phyloP scores from a whole-genome alignment of 1,140 invertebrate genomes.

The Atta colombica region DNA sequence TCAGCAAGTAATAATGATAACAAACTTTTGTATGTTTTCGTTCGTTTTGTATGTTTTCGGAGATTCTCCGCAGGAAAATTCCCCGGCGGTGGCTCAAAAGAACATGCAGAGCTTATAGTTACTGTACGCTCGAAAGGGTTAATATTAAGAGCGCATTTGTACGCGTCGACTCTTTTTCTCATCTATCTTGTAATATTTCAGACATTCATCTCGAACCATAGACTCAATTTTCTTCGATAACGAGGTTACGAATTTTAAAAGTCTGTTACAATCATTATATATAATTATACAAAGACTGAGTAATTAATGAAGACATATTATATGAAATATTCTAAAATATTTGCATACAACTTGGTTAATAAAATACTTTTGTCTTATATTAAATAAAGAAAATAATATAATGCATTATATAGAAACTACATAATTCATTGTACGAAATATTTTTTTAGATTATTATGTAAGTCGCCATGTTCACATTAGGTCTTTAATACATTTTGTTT shows the following conservation, averaged over 20 bases:
- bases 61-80: conserved; percentile 24
- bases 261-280: not conserved
- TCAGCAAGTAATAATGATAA: conserved; percentile 15
- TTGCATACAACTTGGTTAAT: not conserved
- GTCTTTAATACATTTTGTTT: conserved; percentile 22
- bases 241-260: conserved; percentile 51
- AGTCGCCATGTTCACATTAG: conserved; percentile 56
- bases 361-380: not conserved
- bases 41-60: conserved; percentile 24
- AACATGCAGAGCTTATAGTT: conserved; percentile 56
- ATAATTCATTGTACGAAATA: conserved; percentile 71
- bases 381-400: not conserved
- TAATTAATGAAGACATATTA: not conserved
- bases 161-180: conserved; percentile 30
- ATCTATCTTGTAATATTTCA: not conserved
- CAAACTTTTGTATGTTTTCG: conserved; percentile 34
- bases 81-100: conserved; percentile 21
- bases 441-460: conserved; percentile 68
- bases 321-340: not conserved
- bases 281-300: conserved; percentile 26
- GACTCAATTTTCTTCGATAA: conserved; percentile 72
- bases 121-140: conserved; percentile 67
- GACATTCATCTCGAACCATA: conserved; percentile 10
- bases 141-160: conserved; percentile 76
- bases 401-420: not conserved